These are phyloP conservation scores for Rhadinocentrus ornatus DNA, from an alignment of 2,797 vertebrate species.

Conservation along the genomic window DNA sequence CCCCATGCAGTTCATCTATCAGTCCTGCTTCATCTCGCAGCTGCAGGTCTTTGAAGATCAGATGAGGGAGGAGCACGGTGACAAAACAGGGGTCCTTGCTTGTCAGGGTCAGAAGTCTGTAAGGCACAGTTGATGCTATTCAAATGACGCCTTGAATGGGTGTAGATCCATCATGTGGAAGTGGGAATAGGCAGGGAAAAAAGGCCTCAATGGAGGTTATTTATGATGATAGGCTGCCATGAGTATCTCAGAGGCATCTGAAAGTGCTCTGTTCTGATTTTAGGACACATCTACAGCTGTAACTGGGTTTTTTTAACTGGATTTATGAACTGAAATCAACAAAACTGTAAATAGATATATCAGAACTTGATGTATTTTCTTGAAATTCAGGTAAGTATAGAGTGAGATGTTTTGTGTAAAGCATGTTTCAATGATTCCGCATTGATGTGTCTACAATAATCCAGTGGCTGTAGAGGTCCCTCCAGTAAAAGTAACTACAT, in stretches of 20 bases:
- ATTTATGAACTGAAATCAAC: constrained; percentile 51
- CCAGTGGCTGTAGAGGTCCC: too few relatives aligned
- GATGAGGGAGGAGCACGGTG: constrained; percentile 35
- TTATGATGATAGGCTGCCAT: constrained; percentile 61
- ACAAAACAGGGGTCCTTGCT: constrained; percentile 51
- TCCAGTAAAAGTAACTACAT: neutral
- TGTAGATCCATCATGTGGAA: constrained; percentile 68
- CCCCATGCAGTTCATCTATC: constrained; percentile 64
- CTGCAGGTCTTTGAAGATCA: constrained; percentile 62
- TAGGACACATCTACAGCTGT: constrained; percentile 58
- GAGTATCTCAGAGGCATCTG: constrained; percentile 40
- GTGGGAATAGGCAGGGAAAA: constrained; percentile 18
- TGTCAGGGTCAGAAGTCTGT: constrained; percentile 59
- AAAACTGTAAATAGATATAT: constrained; percentile 4
- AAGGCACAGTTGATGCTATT: constrained; percentile 32
- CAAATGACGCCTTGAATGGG: constrained; percentile 59
- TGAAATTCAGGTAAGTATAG: neutral
- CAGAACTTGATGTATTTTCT: constrained; percentile 17
- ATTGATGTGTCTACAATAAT: too few relatives aligned
- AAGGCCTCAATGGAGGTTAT: constrained; percentile 63
- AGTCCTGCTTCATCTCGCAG: constrained; percentile 39
- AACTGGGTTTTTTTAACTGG: constrained; percentile 51
- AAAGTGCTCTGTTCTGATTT: constrained; percentile 30
- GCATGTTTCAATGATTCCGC: neutral
- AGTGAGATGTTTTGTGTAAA: neutral